phyloP scores from a whole-genome alignment of 1,140 invertebrate species.

The Brachionus calyciflorus region DNA sequence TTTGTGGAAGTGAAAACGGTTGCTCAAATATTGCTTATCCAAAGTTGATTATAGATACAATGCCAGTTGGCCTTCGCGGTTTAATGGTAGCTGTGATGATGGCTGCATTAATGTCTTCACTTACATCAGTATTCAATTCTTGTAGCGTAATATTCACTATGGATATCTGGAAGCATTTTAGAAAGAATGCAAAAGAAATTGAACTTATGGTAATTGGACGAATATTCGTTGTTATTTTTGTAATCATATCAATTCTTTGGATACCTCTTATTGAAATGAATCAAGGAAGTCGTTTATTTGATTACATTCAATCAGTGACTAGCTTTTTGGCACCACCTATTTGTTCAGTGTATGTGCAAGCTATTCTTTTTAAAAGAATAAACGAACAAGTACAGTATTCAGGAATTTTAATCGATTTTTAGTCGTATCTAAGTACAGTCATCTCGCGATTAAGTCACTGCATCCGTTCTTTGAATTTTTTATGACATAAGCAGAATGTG shows the following conservation, averaged over 20 bases:
- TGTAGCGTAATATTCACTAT: conserved; percentile 65
- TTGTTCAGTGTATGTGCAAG: conserved; percentile 63
- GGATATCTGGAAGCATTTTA: conserved; percentile 63
- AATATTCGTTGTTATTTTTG: conserved; percentile 62
- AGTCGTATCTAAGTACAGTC: too few species aligned
- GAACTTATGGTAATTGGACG: conserved; percentile 63
- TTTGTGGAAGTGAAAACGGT: conserved; percentile 53
- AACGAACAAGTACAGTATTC: too few species aligned
- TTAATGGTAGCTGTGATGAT: conserved; percentile 65
- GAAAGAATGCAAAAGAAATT: conserved; percentile 59
- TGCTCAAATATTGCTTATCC: conserved; percentile 59
- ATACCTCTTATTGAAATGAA: conserved; percentile 63
- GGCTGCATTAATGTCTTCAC: conserved; percentile 64
- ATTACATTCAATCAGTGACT: conserved; percentile 65
- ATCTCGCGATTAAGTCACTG: too few species aligned
- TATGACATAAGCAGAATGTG: too few species aligned
- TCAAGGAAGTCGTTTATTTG: conserved; percentile 62
- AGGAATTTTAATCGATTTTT: too few species aligned
- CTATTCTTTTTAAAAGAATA: conserved; percentile 61
- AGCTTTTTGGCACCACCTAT: conserved; percentile 65
- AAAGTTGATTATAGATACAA: conserved; percentile 54
- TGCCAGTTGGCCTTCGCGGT: conserved; percentile 56
- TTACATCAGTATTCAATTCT: conserved; percentile 65
- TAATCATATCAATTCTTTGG: conserved; percentile 64
- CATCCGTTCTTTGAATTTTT: too few species aligned